These are phyloP conservation scores for Notamacropus eugenii DNA, from an alignment of 2,797 vertebrate genomes.

Conservation along the genomic window DNA sequence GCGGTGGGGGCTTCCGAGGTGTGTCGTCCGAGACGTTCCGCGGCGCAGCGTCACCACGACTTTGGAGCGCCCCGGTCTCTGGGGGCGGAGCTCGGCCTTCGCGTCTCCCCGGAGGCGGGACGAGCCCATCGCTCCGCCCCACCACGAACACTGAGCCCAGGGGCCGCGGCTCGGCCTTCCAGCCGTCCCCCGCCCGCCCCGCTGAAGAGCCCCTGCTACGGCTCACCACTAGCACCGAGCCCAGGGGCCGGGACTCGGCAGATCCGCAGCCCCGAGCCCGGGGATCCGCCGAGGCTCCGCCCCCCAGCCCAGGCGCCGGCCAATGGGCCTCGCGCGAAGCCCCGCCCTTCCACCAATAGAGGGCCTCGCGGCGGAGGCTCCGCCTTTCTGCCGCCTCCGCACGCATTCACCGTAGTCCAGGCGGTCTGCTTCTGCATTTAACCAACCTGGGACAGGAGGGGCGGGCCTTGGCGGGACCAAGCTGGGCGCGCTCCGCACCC, in stretches of 20 bases:
- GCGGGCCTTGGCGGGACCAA: not conserved
- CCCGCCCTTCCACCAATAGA: not conserved
- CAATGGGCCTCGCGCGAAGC: not conserved
- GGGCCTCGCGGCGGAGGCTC: not conserved
- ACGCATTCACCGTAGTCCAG: no score
- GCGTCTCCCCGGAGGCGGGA: not conserved
- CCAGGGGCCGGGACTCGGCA: not conserved
- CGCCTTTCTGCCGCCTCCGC: not conserved
- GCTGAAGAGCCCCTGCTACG: no score
- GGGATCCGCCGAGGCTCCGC: not conserved
- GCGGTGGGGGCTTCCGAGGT: rapidly evolving
- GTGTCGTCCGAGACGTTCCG: not conserved
- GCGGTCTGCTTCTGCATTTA: not conserved
- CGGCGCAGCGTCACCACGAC: not conserved
- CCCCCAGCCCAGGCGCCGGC: no score
- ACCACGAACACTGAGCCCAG: not conserved
- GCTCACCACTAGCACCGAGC: not conserved
- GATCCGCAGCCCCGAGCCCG: not conserved
- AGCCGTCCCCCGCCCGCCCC: not conserved
- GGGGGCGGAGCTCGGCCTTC: not conserved
- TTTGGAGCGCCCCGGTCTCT: not conserved
- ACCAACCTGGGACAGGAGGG: not conserved
- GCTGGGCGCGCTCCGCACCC: no score
- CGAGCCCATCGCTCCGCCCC: not conserved
- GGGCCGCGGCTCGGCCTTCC: not conserved